Base-by-base conservation (phyloP, 2,888 invertebrate species). In the Microlaimidae sp. region DNA sequence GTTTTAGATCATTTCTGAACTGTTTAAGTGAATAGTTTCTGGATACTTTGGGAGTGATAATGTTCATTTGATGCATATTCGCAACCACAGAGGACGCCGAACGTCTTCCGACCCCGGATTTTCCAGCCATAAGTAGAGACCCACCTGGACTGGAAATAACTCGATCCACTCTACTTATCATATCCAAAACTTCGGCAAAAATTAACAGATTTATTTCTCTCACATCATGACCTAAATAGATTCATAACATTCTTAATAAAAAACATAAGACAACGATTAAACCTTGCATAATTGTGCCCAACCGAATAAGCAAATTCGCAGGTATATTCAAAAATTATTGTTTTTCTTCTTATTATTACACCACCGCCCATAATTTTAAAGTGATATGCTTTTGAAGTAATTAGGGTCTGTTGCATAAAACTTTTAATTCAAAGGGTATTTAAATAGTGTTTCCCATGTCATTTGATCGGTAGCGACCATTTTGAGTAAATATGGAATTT, bases 71-170 rank as follows among this genome's bases (percentile, higher is more conserved):
- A 60, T 82, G 79, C 65, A 85, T 75, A 50, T 82, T 78, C 7
- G 85, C 80, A 1, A 81, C 78, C 3, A 86, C 74, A 60, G 78
- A 79, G 0, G 85, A 77, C 1, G 86, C 82, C 10, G 83, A 81
- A 64, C 83, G 78, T 38, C 89, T 77, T 0, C 90, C 86, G 49
- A 79, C 79, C 43, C 89, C 92, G 28, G 83, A 79, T 7, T 80
- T 76, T 0, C 86, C 87, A 59, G 82, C 79, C 58, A 84, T 72
- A 40, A 83, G 75, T n/a, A 80, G 66, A 29, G 81, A 78, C 0
- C 82, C 81, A 13, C 78, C 76, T 3, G 78, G 75, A 51, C 74
- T 71, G 7, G 79, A 77, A 38, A 84, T 68, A 1, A 78, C 76
- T 56, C 81, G 76, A 56, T 81, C 80, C 43, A 82, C 73, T 58